phyloP scores from a whole-genome alignment of 2,113 vertebrate genomes.

The Noturus placidus region DNA sequence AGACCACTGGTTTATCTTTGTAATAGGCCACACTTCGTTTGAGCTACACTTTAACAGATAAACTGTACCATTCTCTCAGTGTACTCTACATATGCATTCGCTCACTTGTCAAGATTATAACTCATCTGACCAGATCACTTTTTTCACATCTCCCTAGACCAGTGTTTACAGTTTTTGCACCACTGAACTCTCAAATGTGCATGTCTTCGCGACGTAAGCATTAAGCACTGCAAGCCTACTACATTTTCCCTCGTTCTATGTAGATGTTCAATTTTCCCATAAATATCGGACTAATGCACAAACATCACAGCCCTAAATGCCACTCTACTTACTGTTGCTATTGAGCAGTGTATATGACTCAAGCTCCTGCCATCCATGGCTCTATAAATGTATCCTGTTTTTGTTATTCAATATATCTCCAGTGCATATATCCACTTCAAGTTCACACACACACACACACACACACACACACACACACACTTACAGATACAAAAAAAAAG shows the following conservation, averaged over 20 bases:
- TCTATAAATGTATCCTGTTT: background rate
- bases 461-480: no score
- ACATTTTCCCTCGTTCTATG: background rate
- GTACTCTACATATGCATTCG: background rate
- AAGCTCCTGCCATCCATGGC: background rate
- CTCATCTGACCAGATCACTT: background rate
- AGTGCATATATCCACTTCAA: background rate
- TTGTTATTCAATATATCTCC: background rate
- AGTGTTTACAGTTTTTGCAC: background rate
- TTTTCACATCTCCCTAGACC: background rate
- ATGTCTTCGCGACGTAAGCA: background rate
- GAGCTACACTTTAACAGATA: background rate
- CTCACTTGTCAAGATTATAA: background rate
- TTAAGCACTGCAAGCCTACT: background rate
- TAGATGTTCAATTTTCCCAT: background rate
- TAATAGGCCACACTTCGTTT: conserved; percentile 1
- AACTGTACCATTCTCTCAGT: background rate
- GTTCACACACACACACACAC: no score
- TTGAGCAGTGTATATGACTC: background rate
- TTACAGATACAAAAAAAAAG: background rate
- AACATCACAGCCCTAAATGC: background rate
- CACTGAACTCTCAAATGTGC: background rate
- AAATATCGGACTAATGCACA: background rate
- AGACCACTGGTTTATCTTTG: conserved; percentile 31
- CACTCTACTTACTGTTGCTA: background rate